Evolutionary conservation across 2,113 vertebrate species (phyloP).

Genomic region (Mirza zaza): DNA sequence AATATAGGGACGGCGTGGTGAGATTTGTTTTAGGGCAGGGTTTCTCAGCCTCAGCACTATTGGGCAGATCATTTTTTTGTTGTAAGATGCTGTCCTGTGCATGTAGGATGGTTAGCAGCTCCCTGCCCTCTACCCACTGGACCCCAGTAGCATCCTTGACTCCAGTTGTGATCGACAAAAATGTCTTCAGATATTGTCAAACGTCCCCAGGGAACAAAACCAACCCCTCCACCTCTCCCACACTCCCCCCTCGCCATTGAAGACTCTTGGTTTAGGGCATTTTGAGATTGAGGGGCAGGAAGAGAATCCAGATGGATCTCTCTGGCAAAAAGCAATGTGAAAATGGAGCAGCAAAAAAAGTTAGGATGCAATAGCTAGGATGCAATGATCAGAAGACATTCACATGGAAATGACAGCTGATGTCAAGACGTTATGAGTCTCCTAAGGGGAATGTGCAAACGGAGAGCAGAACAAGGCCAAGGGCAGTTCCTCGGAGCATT

Average conservation of each 20-base stretch:
- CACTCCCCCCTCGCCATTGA: not conserved
- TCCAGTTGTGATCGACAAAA: not conserved
- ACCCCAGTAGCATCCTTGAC: accelerated
- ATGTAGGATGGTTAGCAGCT: not conserved
- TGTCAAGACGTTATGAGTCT: too few relatives aligned
- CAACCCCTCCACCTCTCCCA: accelerated
- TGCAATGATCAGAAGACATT: not conserved
- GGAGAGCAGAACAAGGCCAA: not conserved
- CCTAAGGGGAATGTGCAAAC: not conserved
- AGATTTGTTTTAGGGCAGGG: not conserved
- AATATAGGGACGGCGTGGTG: not conserved
- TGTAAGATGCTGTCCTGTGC: not conserved
- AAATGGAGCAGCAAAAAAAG: not conserved
- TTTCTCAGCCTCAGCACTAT: not conserved
- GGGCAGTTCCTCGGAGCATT: not conserved
- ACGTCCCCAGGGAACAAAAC: not conserved
- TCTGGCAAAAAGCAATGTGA: not conserved
- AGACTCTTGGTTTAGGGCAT: not conserved
- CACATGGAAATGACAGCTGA: not conserved
- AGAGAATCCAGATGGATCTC: not conserved
- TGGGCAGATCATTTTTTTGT: not conserved
- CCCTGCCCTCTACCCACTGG: not conserved
- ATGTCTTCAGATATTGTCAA: not conserved
- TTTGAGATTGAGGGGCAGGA: not conserved
- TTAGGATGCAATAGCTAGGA: not conserved